Evolutionary conservation across 2,797 vertebrate genomes (phyloP).

Genomic region (Serranus cabrilla): DNA sequence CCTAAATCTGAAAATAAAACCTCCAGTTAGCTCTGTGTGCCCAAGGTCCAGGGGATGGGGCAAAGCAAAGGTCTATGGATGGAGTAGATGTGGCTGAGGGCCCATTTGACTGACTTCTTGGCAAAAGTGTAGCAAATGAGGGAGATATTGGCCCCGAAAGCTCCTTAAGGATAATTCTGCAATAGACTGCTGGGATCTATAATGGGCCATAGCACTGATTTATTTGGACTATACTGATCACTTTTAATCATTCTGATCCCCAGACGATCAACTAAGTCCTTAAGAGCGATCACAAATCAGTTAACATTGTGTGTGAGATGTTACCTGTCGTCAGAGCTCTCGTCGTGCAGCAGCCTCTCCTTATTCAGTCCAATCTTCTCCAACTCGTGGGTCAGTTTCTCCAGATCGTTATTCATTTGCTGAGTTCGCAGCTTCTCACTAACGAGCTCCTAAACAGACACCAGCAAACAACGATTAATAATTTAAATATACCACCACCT

Average conservation of each 20-base stretch:
- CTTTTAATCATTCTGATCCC: constrained; percentile 21
- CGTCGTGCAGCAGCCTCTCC: constrained; percentile 94
- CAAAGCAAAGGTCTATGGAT: no score
- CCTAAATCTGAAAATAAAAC: constrained; percentile 87
- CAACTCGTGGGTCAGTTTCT: constrained; percentile 96
- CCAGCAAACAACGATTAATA: neutral
- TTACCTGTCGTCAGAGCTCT: constrained; percentile 95
- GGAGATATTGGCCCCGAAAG: constrained; percentile 8
- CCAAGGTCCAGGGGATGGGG: no score
- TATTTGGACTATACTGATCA: constrained; percentile 6
- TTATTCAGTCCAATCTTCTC: constrained; percentile 99
- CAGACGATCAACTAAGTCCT: neutral
- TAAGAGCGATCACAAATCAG: neutral
- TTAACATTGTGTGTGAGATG: neutral
- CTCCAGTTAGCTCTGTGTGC: neutral
- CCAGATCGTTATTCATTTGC: constrained; percentile 97
- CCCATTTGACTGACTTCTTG: neutral
- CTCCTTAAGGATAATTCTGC: constrained; percentile 7
- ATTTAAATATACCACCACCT: neutral
- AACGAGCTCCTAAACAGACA: constrained; percentile 91
- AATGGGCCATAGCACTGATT: constrained; percentile 6
- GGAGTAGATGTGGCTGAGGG: no score
- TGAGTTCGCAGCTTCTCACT: constrained; percentile 96
- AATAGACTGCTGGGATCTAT: constrained; percentile 9
- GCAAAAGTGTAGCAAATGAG: neutral